Conservation (phyloP, 2,113 vertebrate genomes). For the Ageneiosus marmoratus region DNA sequence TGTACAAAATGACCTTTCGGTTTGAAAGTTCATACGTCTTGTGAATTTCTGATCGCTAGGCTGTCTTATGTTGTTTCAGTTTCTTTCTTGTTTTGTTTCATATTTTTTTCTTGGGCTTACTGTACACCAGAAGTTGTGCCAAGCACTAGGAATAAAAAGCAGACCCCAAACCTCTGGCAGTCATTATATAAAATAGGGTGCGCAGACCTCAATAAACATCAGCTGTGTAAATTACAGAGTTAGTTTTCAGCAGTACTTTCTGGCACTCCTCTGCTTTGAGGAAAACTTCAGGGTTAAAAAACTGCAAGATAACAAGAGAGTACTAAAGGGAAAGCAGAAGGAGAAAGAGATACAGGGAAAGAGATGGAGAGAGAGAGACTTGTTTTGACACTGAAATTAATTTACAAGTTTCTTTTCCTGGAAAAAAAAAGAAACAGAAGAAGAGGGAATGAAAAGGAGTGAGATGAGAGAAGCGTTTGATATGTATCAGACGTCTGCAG, state of each 20-base stretch:
- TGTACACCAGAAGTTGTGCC: slow-evolving; percentile 20
- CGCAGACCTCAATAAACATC: slow-evolving; percentile 75
- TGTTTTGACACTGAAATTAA: slow-evolving; percentile 86
- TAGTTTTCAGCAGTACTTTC: slow-evolving; percentile 70
- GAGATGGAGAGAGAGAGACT: slow-evolving; percentile 49
- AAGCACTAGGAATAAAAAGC: slow-evolving; percentile 33
- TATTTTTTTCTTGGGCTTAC: not conserved
- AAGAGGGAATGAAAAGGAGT: slow-evolving; percentile 47
- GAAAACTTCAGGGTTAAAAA: slow-evolving; percentile 78
- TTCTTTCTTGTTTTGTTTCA: not conserved
- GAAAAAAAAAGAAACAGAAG: slow-evolving; percentile 56
- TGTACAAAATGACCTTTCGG: slow-evolving; percentile 24
- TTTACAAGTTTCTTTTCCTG: slow-evolving; percentile 86
- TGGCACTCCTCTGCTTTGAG: slow-evolving; percentile 74
- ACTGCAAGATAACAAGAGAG: slow-evolving; percentile 75
- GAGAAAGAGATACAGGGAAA: slow-evolving; percentile 53
- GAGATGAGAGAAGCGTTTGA: slow-evolving; percentile 89
- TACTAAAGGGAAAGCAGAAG: slow-evolving; percentile 59
- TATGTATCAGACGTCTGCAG: slow-evolving; percentile 83
- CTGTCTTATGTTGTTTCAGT: not conserved
- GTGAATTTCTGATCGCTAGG: not conserved
- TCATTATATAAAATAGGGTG: slow-evolving; percentile 75
- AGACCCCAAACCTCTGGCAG: slow-evolving; percentile 63
- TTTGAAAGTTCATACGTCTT: slow-evolving; percentile 22
- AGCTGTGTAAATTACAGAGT: slow-evolving; percentile 75